A percentile compares a stretch with the other conserved stretches of the same genome.
phyloP scores from a whole-genome alignment of 2,113 vertebrate species.

The Pandion haliaetus region DNA sequence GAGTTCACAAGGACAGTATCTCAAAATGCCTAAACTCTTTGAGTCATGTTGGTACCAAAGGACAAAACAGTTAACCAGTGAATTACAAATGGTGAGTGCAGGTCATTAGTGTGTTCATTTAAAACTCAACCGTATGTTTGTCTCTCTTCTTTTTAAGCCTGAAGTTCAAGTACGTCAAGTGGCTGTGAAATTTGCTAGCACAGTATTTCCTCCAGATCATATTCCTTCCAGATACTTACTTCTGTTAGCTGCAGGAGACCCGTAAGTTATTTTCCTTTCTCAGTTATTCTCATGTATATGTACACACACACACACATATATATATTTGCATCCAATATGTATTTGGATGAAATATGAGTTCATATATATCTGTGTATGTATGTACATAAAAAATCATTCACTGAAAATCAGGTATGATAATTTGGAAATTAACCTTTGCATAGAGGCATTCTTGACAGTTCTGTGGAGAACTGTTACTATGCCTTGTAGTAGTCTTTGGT shows the following conservation, averaged over 20 bases:
- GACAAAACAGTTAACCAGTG: neutral
- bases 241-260: constrained; percentile 93
- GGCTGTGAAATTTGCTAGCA: constrained; percentile 96
- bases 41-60: neutral
- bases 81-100: neutral
- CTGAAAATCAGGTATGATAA: neutral
- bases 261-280: constrained; percentile 79
- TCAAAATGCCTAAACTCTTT: neutral
- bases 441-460: neutral
- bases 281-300: neutral
- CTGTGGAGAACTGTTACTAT: neutral
- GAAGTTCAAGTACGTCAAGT: constrained; percentile 98
- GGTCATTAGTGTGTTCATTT: neutral
- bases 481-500: neutral
- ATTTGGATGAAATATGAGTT: neutral
- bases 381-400: neutral
- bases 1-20: neutral
- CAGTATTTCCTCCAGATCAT: constrained; percentile 92
- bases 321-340: neutral
- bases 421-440: neutral
- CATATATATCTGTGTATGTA: neutral
- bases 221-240: constrained; percentile 96
- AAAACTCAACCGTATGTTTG: neutral
- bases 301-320: accelerated
- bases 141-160: constrained; percentile 77